Evolutionary conservation across 2,797 vertebrate species (phyloP).

Genomic region (Microctenopoma steveboyesi): DNA sequence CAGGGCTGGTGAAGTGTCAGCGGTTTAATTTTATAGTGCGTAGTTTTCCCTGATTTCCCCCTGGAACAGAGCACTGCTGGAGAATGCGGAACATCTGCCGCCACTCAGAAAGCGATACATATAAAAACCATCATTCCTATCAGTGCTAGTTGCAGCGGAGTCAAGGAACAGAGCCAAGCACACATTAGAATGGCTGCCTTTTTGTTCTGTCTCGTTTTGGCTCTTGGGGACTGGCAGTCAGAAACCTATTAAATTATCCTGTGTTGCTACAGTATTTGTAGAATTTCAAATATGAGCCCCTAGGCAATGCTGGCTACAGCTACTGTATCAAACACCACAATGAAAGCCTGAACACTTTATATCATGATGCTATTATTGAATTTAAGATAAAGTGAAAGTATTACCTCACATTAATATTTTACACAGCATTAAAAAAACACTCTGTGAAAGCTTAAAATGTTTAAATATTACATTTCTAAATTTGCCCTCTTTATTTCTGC

Average conservation of each 20-base stretch:
- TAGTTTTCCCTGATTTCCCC: constrained; percentile 85
- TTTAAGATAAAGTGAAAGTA: constrained; percentile 27
- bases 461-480: constrained; percentile 19
- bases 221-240: constrained; percentile 81
- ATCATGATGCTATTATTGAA: constrained; percentile 34
- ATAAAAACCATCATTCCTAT: constrained; percentile 80
- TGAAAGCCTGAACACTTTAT: constrained; percentile 42
- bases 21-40: constrained; percentile 86
- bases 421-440: constrained; percentile 15
- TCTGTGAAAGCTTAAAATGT: constrained; percentile 14
- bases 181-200: constrained; percentile 76
- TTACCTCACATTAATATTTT: constrained; percentile 36
- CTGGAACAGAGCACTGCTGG: constrained; percentile 77
- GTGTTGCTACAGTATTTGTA: constrained; percentile 75
- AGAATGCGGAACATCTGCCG: constrained; percentile 84
- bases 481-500: background rate
- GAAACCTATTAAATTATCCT: constrained; percentile 83
- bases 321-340: constrained; percentile 55
- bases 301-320: constrained; percentile 69
- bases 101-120: constrained; percentile 77
- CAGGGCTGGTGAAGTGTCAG: constrained; percentile 81
- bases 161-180: constrained; percentile 72
- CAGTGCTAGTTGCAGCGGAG: constrained; percentile 66
- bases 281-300: constrained; percentile 78
- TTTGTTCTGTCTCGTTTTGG: constrained; percentile 64